Conservation (phyloP, 2,888 invertebrate genomes). For the Macrosiphum euphorbiae region DNA sequence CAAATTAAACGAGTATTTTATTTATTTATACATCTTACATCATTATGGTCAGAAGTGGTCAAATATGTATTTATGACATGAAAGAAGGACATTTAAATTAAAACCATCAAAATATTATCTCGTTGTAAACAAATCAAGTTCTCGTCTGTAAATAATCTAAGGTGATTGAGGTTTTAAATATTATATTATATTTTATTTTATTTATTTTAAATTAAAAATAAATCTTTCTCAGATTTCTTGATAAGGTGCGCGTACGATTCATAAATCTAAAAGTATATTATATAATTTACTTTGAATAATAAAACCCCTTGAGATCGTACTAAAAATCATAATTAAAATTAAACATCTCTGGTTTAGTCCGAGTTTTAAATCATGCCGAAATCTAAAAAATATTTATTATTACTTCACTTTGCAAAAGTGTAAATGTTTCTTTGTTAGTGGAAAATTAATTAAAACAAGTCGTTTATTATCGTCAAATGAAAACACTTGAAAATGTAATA, state of each 20-base stretch:
- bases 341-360: background rate
- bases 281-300: background rate
- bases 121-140: background rate
- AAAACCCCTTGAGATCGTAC: background rate
- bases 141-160: background rate
- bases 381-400: background rate
- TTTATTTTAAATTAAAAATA: background rate
- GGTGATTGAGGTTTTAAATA: background rate
- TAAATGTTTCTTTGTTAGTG: background rate
- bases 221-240: conserved; percentile 5
- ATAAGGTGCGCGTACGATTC: background rate
- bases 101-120: background rate
- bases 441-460: background rate
- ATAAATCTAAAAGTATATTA: background rate
- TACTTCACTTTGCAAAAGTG: background rate
- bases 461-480: background rate
- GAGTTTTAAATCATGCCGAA: background rate
- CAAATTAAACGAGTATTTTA: background rate
- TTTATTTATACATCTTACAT: background rate
- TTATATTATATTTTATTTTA: background rate
- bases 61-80: background rate
- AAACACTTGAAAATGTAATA: background rate
- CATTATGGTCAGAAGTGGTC: background rate
- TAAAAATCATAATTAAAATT: conserved; percentile 16
- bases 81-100: conserved; percentile 2